Evolutionary conservation across 1,140 invertebrate genomes (phyloP), one percentile per base, ranked within the genome.

Genomic region (Diabrotica virgifera): DNA sequence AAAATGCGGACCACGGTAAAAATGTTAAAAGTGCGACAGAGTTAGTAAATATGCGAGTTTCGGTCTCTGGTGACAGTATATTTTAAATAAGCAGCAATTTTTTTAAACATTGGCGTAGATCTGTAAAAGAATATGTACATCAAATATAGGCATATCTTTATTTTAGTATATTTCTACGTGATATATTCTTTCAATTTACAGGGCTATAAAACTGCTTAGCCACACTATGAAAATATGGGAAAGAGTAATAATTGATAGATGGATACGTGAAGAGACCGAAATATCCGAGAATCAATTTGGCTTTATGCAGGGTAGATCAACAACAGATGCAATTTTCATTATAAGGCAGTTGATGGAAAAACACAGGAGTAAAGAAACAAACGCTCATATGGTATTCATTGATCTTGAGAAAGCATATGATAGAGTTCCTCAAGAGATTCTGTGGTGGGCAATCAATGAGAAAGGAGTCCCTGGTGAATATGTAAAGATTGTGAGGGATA

Each of bases 21-120:
- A 72, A 73, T 71, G 74, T 68, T 71, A 70, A 72, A 70, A 72
- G 70, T 72, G 70, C 66, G 57, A 69, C 63, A 62, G 68, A 76
- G 75, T 76, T 74, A 73, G 73, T 75, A 76, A 76, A 76, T 75
- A 76, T 76, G 71, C 73, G 70, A 59, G 59, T 68, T 72, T 68
- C 63, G 75, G 64, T n/a, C 40, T 59, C 61, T 64, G 62, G 59
- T 73, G 75, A 76, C 75, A 75, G 72, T 66, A 74, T 76, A 76
- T 76, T 72, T 76, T 75, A 76, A 76, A 67, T 74, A 70, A 70
- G 59, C 65, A 66, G 74, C 72, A 67, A 67, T 63, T 63, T 60
- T 70, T 65, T 66, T 66, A 59, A 63, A 62, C 40, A 46, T 46
- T 10, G 40, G 40, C 40, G 40, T 46, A 24, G 24, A 24, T 1